phyloP scores from a whole-genome alignment of 37 sponge, comb jelly and placozoan genomes.

The Aplysina aerophoba region DNA sequence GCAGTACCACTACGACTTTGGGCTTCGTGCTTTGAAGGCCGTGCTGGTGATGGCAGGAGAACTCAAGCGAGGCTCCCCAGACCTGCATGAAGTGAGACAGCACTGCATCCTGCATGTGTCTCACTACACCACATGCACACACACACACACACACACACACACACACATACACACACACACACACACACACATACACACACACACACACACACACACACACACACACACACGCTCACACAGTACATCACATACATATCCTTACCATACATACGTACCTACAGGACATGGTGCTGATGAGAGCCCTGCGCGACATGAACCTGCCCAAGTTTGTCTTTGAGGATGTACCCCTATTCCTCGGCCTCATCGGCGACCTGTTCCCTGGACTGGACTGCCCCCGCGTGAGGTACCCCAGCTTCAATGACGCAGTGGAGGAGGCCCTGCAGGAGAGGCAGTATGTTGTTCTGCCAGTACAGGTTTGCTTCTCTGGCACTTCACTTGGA shows the following conservation, averaged over 20 bases:
- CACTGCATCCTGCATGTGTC: neutral
- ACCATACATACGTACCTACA: constrained; percentile 16
- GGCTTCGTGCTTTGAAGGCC: constrained; percentile 98
- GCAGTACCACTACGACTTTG: constrained; percentile 99
- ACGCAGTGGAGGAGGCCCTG: constrained; percentile 92
- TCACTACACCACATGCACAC: too few relatives aligned
- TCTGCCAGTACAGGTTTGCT: constrained; percentile 86
- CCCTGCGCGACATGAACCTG: constrained; percentile 99
- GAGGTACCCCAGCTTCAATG: constrained; percentile 98
- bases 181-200: neutral
- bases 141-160: neutral
- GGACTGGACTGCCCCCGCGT: constrained; percentile 99
- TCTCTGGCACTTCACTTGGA: too few relatives aligned
- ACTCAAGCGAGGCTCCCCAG: constrained; percentile 97
- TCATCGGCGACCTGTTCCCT: constrained; percentile 98
- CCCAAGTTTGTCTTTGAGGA: constrained; percentile 99
- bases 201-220: neutral
- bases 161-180: neutral
- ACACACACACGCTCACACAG: neutral
- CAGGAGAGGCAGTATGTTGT: constrained; percentile 81
- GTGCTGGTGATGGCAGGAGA: constrained; percentile 99
- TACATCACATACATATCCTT: constrained; percentile 9
- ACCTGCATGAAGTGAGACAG: constrained; percentile 78
- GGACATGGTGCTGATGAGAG: constrained; percentile 99
- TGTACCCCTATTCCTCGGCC: constrained; percentile 97